A percentile compares a stretch with the other conserved stretches of the same genome.
Conservation (phyloP, 2,888 invertebrate species). For the Nephrotoma flavescens region DNA sequence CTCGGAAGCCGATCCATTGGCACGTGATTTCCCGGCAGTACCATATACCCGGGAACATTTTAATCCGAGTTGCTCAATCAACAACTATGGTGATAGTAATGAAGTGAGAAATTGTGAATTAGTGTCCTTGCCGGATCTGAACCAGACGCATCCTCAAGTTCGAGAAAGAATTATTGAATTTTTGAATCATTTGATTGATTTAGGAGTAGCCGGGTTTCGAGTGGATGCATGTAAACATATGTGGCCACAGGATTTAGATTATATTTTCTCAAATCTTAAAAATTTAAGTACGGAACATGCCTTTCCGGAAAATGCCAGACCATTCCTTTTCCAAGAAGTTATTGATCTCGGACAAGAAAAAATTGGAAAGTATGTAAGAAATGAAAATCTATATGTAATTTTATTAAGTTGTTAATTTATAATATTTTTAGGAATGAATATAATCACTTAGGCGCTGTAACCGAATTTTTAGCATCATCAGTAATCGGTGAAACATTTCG, state of each 20-base stretch:
- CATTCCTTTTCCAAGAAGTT: constrained; percentile 42
- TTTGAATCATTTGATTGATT: constrained; percentile 34
- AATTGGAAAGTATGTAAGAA: constrained; percentile 16
- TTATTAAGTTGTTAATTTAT: neutral
- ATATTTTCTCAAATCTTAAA: constrained; percentile 35
- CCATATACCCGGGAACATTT: constrained; percentile 42
- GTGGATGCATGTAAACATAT: constrained; percentile 38
- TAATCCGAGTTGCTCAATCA: constrained; percentile 33
- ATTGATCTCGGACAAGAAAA: constrained; percentile 32
- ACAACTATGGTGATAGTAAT: constrained; percentile 35
- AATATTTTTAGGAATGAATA: neutral
- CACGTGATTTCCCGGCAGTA: constrained; percentile 37
- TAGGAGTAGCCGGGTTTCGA: constrained; percentile 42
- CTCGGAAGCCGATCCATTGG: constrained; percentile 34
- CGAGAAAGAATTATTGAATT: constrained; percentile 33
- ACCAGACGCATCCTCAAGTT: constrained; percentile 34
- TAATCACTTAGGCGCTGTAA: neutral
- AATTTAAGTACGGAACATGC: constrained; percentile 34
- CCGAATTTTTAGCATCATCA: neutral
- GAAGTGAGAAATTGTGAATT: constrained; percentile 31
- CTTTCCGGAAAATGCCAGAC: constrained; percentile 33
- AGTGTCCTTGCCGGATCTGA: constrained; percentile 36
- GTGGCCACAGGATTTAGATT: constrained; percentile 38
- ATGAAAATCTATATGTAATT: neutral
- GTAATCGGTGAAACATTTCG: neutral